phyloP scores from a whole-genome alignment of 1,140 invertebrate species.

The Varroa destructor region DNA sequence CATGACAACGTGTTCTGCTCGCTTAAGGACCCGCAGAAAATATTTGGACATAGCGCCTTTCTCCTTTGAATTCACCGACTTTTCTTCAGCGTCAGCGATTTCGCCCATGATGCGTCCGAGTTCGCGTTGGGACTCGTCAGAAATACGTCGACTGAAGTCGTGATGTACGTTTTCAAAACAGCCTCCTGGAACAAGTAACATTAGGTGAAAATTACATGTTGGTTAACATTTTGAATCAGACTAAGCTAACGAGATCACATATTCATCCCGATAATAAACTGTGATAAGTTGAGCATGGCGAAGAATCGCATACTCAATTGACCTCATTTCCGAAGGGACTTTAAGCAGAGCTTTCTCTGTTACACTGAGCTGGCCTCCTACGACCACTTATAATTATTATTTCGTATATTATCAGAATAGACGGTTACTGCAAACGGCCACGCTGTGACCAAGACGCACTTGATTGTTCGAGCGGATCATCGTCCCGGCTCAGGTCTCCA shows the following conservation, averaged over 20 bases:
- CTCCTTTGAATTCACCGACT: constrained; percentile 14
- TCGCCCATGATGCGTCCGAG: constrained; percentile 24
- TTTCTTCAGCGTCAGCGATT: constrained; percentile 10
- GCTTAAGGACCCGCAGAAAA: constrained; percentile 1
- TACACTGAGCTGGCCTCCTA: no score
- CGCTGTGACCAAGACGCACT: neutral
- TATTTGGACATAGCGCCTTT: constrained; percentile 15
- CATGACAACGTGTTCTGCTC: constrained; percentile 14
- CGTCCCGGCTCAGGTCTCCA: neutral
- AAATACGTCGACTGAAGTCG: constrained; percentile 19
- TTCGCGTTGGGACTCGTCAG: constrained; percentile 1
- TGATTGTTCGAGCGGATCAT: constrained; percentile 27
- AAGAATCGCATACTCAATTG: no score
- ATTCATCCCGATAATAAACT: no score
- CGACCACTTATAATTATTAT: no score
- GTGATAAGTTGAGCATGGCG: no score
- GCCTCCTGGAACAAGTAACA: neutral
- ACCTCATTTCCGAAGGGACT: no score
- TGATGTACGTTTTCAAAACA: constrained; percentile 18
- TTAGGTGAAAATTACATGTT: no score
- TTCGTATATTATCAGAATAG: no score
- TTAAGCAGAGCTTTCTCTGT: no score
- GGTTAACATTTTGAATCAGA: no score
- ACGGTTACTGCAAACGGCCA: no score
- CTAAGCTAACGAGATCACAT: no score